These are phyloP conservation scores for Triops cancriformis DNA, from an alignment of 1,140 invertebrate species.

Conservation along the genomic window DNA sequence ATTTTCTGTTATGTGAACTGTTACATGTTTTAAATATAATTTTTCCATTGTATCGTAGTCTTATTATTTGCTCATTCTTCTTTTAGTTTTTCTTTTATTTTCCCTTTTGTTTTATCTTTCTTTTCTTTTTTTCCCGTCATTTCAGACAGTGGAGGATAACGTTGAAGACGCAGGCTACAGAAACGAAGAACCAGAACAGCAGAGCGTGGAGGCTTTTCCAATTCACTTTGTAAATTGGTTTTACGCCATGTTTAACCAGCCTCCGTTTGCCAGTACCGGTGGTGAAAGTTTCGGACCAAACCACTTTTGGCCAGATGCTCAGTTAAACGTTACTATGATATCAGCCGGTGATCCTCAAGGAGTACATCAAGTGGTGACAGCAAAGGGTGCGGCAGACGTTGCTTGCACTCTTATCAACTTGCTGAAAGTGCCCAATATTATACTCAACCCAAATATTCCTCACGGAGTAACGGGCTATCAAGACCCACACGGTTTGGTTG, in stretches of 20 bases:
- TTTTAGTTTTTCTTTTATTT: too few relatives aligned
- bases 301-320: neutral
- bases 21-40: too few relatives aligned
- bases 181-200: neutral
- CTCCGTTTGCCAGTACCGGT: neutral
- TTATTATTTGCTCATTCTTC: too few relatives aligned
- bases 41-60: too few relatives aligned
- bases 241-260: neutral
- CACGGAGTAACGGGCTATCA: constrained; percentile 4
- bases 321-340: neutral
- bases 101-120: too few relatives aligned
- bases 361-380: neutral
- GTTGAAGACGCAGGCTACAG: neutral
- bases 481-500: constrained; percentile 20
- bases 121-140: neutral
- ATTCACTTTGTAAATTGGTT: neutral
- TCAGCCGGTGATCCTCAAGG: neutral
- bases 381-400: neutral
- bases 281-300: neutral
- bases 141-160: neutral
- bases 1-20: too few relatives aligned
- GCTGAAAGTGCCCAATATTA: neutral
- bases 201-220: neutral
- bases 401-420: neutral
- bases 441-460: neutral